Conservation (phyloP, 2,888 invertebrate genomes). For the Protodeltote pygarga region DNA sequence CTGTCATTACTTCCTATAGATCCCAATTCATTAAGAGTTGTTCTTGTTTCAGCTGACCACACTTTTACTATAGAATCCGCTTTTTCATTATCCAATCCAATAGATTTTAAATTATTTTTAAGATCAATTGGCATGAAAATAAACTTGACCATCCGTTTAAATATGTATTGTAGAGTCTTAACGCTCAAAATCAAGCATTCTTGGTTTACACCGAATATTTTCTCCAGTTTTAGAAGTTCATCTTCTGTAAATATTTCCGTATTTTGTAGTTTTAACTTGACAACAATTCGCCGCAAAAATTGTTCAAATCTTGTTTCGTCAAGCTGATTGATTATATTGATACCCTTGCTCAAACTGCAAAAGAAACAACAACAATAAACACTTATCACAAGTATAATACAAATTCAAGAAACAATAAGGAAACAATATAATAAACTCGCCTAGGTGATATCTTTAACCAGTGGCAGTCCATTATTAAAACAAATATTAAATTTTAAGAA, state of each 20-base stretch:
- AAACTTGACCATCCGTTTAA: conserved; percentile 73
- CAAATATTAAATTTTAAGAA: too few species aligned
- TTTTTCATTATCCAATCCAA: conserved; percentile 72
- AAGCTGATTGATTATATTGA: conserved; percentile 66
- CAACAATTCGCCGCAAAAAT: conserved; percentile 71
- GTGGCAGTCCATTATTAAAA: conserved; percentile 62
- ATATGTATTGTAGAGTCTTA: conserved; percentile 73
- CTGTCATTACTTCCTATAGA: conserved; percentile 54
- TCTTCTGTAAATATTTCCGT: conserved; percentile 75
- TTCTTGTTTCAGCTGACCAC: conserved; percentile 76
- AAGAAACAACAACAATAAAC: conserved; percentile 8
- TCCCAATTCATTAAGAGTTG: conserved; percentile 69
- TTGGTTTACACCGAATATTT: conserved; percentile 72
- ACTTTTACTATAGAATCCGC: conserved; percentile 72
- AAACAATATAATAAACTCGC: conserved; percentile 44
- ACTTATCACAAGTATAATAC: neutral
- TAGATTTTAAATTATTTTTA: conserved; percentile 66
- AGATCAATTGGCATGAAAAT: conserved; percentile 79
- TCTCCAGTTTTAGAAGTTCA: conserved; percentile 71
- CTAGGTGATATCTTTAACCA: conserved; percentile 72
- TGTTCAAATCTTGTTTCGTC: conserved; percentile 78
- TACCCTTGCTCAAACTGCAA: conserved; percentile 74
- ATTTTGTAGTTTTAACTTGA: conserved; percentile 69
- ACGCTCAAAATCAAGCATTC: conserved; percentile 67
- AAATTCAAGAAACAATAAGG: neutral